phyloP scores from a whole-genome alignment of 2,113 vertebrate genomes.

The Cyprinodon variegatus region DNA sequence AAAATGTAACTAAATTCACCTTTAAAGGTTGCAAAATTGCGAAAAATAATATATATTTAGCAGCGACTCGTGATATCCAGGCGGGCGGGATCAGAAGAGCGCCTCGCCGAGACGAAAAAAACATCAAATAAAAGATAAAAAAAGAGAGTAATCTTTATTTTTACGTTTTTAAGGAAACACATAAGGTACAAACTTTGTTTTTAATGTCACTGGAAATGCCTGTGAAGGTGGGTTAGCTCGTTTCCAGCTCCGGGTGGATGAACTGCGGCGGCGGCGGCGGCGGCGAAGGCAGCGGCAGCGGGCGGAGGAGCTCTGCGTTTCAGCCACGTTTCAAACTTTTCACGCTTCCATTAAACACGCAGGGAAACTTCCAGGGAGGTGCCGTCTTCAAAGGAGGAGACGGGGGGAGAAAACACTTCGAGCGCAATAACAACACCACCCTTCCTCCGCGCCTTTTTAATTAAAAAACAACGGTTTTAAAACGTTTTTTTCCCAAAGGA shows the following conservation, averaged over 20 bases:
- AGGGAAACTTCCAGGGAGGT: slow-evolving; percentile 64
- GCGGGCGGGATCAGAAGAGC: slow-evolving; percentile 58
- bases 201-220: background rate
- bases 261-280: slow-evolving; percentile 41
- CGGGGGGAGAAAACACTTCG: slow-evolving; percentile 4
- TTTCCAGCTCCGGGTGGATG: background rate
- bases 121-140: background rate
- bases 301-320: slow-evolving; percentile 36
- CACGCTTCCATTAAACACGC: slow-evolving; percentile 62
- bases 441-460: slow-evolving; percentile 59
- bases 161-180: background rate
- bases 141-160: slow-evolving; percentile 33
- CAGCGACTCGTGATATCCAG: slow-evolving; percentile 65
- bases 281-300: slow-evolving; percentile 5
- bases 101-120: slow-evolving; percentile 8
- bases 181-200: background rate
- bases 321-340: slow-evolving; percentile 83
- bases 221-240: background rate
- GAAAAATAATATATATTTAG: slow-evolving; percentile 26
- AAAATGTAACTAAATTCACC: slow-evolving; percentile 37
- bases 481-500: slow-evolving; percentile 12
- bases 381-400: slow-evolving; percentile 24
- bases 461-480: slow-evolving; percentile 8
- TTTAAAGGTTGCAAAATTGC: slow-evolving; percentile 31
- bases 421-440: background rate